A percentile compares a stretch with the other conserved stretches of the same genome.
These are phyloP conservation scores for Engraulis encrasicolus DNA, from an alignment of 2,113 vertebrate genomes.

Conservation along the genomic window DNA sequence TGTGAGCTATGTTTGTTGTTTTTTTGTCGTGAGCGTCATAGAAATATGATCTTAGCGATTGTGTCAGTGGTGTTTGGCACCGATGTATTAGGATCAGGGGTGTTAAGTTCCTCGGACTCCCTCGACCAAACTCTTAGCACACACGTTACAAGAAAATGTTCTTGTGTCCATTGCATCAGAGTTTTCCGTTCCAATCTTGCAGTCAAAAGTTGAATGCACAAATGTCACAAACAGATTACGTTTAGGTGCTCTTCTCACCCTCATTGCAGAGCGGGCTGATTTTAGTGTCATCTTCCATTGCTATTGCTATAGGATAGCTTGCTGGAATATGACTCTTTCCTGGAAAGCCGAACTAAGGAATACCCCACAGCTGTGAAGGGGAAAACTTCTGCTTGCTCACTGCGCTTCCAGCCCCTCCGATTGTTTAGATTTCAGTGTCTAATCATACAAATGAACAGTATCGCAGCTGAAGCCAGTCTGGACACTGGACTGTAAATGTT, in stretches of 20 bases:
- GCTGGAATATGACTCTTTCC: constrained; percentile 64
- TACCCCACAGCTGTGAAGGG: constrained; percentile 51
- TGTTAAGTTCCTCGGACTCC: not conserved
- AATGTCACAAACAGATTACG: not conserved
- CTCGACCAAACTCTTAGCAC: not conserved
- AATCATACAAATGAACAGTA: not conserved
- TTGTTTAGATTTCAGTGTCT: not conserved
- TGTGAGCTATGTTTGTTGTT: not conserved
- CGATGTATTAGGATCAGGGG: not conserved
- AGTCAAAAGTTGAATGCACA: not conserved
- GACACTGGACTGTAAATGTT: not conserved
- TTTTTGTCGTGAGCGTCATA: not conserved
- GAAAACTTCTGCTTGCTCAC: not conserved
- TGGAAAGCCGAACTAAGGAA: constrained; percentile 45
- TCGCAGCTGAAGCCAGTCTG: not conserved
- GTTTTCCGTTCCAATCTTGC: too few species aligned
- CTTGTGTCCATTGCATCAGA: not conserved
- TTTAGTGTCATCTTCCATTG: too few species aligned
- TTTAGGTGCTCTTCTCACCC: not conserved
- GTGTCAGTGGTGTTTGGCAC: not conserved
- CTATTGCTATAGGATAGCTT: not conserved
- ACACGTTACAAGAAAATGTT: not conserved
- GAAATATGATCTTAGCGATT: not conserved
- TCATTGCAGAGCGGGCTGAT: not conserved
- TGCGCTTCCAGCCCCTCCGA: not conserved